A percentile compares a stretch with the other conserved stretches of the same genome.
phyloP scores from a whole-genome alignment of 2,113 vertebrate species.

The Phalacrocorax brasilianus region DNA sequence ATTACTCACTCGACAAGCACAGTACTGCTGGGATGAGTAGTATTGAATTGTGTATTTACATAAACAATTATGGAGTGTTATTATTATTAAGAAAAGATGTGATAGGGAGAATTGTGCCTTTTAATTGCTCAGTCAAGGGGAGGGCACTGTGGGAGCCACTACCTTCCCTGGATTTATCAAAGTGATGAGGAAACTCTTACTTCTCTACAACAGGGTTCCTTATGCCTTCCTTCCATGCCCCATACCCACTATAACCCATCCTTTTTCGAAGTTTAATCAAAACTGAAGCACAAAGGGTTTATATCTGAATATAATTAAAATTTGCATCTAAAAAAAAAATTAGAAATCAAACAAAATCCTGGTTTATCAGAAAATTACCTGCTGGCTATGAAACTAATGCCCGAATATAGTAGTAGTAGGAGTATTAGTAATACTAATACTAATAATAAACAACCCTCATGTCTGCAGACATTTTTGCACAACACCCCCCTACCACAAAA shows the following conservation, averaged over 20 bases:
- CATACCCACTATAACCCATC: neutral
- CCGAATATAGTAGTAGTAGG: neutral
- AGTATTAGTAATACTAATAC: too few species aligned
- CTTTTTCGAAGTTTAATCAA: neutral
- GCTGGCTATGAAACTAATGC: neutral
- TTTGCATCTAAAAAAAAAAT: neutral
- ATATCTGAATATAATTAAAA: neutral
- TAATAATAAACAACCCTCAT: too few species aligned
- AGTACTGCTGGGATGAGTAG: constrained; percentile 28
- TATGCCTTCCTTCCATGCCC: neutral
- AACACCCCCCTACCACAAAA: neutral
- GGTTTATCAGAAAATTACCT: neutral
- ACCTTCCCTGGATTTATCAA: neutral
- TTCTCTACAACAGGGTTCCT: neutral
- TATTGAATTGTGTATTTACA: constrained; percentile 9
- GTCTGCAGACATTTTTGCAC: neutral
- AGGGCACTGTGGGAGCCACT: neutral
- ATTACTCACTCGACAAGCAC: constrained; percentile 49
- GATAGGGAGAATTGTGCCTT: neutral
- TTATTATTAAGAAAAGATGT: neutral
- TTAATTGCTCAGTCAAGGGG: neutral
- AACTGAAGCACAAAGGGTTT: neutral
- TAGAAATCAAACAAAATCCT: neutral
- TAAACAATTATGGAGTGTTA: constrained; percentile 22
- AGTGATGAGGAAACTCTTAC: neutral